Percentiles rank a stretch among this genome's conserved stretches.
Conservation (phyloP, 2,888 invertebrate genomes). For the Dasypolia templi region DNA sequence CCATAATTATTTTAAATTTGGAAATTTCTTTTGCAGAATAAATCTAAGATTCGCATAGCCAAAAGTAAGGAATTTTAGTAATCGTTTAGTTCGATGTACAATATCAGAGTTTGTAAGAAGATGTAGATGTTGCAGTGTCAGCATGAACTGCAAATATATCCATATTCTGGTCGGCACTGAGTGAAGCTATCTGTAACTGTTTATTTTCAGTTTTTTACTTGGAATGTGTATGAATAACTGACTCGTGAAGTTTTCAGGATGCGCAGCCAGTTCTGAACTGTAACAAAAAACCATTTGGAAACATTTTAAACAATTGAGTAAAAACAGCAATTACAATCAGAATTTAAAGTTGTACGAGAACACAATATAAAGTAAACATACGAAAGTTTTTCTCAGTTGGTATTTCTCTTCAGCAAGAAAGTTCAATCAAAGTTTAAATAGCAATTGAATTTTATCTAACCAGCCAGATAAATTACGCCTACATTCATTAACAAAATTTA, state of each 20-base stretch:
- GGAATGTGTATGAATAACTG: not conserved
- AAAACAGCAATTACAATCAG: not conserved
- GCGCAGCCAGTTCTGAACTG: not conserved
- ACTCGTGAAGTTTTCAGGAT: not conserved
- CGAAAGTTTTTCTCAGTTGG: not conserved
- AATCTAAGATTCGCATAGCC: too few relatives aligned
- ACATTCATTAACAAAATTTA: slow-evolving; percentile 19
- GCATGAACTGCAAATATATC: not conserved
- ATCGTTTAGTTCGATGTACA: too few relatives aligned
- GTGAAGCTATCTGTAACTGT: not conserved
- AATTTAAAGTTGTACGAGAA: not conserved
- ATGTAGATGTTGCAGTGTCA: not conserved
- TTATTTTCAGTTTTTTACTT: not conserved
- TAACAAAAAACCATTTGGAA: not conserved
- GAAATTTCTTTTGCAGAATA: too few relatives aligned
- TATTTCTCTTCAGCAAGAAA: not conserved
- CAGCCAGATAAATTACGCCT: not conserved
- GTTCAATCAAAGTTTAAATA: not conserved
- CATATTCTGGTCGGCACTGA: not conserved
- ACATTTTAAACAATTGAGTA: not conserved
- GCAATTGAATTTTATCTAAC: not conserved
- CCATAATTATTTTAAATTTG: too few relatives aligned
- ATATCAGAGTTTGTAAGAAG: not conserved
- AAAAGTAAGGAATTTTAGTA: too few relatives aligned
- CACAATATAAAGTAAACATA: not conserved